These are phyloP conservation scores for Platerodrilus igneus DNA, from an alignment of 2,888 invertebrate species.

Conservation along the genomic window DNA sequence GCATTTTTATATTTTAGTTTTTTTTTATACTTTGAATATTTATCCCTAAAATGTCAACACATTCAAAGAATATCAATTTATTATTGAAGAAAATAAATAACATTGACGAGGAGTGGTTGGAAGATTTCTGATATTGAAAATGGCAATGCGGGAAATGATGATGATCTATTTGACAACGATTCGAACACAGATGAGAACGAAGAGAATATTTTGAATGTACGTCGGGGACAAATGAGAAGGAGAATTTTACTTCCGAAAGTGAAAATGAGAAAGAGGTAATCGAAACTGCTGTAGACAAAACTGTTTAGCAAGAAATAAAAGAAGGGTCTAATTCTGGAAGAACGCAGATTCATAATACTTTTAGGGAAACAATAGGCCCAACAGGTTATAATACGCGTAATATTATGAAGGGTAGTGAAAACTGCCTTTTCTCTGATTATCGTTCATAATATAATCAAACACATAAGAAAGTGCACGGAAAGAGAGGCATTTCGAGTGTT, in stretches of 20 bases:
- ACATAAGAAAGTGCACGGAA: background rate
- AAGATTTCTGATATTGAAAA: slow-evolving; percentile 10
- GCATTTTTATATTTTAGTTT: slow-evolving; percentile 8
- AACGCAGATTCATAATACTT: background rate
- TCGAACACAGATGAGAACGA: background rate
- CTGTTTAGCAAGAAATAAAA: background rate
- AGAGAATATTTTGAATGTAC: slow-evolving; percentile 1
- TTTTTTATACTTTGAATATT: slow-evolving; percentile 10
- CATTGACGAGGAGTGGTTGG: slow-evolving; percentile 10
- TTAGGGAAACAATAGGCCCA: background rate
- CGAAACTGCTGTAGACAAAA: background rate
- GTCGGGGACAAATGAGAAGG: slow-evolving; percentile 11
- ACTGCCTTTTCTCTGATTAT: background rate
- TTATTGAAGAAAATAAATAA: slow-evolving; percentile 15
- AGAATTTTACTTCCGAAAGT: too few species aligned
- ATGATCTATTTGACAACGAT: slow-evolving; percentile 9
- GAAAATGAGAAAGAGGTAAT: too few species aligned
- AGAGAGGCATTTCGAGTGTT: slow-evolving; percentile 1
- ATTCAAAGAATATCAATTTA: slow-evolving; percentile 10
- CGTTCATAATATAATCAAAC: slow-evolving; percentile 5
- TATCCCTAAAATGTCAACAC: slow-evolving; percentile 10
- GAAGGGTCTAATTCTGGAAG: background rate
- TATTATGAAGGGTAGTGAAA: background rate
- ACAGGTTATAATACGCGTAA: background rate
- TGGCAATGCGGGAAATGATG: slow-evolving; percentile 4